Percentiles rank a stretch among this genome's conserved stretches.
Evolutionary conservation across 2,113 vertebrate species (phyloP).

Genomic region (Ochotona curzoniae): DNA sequence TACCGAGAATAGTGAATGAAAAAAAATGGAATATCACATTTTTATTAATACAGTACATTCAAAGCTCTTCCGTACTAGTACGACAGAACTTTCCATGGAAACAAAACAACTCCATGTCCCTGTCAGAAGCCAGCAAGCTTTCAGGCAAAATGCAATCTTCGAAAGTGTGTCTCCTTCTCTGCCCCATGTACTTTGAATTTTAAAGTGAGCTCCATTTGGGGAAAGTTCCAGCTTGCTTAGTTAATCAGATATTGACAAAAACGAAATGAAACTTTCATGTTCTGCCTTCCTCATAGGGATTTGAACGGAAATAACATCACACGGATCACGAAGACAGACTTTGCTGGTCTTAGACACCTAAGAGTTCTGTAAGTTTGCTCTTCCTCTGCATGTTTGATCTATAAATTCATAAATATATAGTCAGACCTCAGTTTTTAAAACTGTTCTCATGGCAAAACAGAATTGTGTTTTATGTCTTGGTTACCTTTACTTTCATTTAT

Average conservation of each 20-base stretch:
- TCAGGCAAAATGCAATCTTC: constrained; percentile 34
- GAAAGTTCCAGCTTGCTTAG: background rate
- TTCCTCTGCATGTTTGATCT: constrained; percentile 50
- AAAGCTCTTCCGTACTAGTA: background rate
- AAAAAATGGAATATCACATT: constrained; percentile 2
- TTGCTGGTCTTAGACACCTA: constrained; percentile 95
- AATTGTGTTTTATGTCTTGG: background rate
- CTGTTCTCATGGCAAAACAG: background rate
- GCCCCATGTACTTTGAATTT: background rate
- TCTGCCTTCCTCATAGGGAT: constrained; percentile 90
- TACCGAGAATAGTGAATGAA: background rate
- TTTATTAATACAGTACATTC: constrained; percentile 32
- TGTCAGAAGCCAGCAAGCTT: constrained; percentile 35
- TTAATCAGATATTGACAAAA: constrained; percentile 42
- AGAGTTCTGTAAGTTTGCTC: constrained; percentile 95
- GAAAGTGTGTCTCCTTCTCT: background rate
- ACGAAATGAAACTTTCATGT: constrained; percentile 73
- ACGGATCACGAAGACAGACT: constrained; percentile 97
- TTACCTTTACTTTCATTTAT: constrained; percentile 33
- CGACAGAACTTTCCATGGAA: background rate
- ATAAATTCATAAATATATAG: background rate
- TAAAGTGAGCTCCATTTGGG: background rate
- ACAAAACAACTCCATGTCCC: constrained; percentile 13
- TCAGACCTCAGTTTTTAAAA: constrained; percentile 43
- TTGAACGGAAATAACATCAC: constrained; percentile 99